A percentile compares a stretch with the other conserved stretches of the same genome.
Conservation (phyloP, 2,888 invertebrate species). For the Cryptosula pallasiana region DNA sequence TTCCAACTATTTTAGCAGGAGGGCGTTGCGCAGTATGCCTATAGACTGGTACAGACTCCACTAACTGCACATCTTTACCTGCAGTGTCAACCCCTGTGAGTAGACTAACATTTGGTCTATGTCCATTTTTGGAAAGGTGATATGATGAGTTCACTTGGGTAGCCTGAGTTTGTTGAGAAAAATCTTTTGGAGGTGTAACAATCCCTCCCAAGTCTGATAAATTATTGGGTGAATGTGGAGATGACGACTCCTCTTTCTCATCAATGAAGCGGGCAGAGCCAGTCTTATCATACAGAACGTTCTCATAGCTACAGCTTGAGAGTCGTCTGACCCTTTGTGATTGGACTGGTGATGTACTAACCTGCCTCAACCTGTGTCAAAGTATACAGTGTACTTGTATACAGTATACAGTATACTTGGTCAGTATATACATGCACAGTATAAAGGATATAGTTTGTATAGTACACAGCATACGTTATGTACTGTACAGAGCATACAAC, state of each 20-base stretch:
- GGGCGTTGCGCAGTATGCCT: not conserved
- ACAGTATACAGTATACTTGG: no score
- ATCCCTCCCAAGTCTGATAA: not conserved
- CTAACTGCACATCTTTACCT: not conserved
- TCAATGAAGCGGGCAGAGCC: not conserved
- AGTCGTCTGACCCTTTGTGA: not conserved
- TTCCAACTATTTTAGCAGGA: not conserved
- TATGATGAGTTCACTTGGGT: not conserved
- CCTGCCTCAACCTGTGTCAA: no score
- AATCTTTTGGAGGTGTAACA: not conserved
- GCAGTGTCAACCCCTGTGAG: not conserved
- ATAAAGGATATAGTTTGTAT: no score
- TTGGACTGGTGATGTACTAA: no score
- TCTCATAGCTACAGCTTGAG: not conserved
- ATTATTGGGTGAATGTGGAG: not conserved
- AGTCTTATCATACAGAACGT: not conserved
- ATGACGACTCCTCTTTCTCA: not conserved
- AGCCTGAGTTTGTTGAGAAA: not conserved
- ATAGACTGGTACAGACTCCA: not conserved
- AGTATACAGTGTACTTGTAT: no score
- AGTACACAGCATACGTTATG: no score
- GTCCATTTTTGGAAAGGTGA: not conserved
- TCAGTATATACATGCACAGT: no score
- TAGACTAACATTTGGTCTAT: no score
- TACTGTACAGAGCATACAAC: no score